These are phyloP conservation scores for Tachycineta bicolor DNA, from an alignment of 2,113 vertebrate genomes.

Conservation along the genomic window DNA sequence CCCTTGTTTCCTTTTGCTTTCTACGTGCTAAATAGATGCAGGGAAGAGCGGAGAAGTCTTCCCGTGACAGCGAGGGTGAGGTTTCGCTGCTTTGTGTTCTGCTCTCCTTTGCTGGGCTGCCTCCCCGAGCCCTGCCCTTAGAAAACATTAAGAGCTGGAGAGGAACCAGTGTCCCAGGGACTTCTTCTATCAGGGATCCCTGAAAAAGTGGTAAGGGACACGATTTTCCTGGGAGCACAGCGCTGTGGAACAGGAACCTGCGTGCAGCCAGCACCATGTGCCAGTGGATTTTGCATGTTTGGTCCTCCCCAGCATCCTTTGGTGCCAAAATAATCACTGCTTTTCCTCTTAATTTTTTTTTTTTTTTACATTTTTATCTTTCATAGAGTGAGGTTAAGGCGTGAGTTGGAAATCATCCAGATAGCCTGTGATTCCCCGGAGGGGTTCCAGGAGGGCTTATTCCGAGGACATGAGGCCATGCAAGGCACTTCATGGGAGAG, in stretches of 20 bases:
- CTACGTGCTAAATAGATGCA: slow-evolving; percentile 58
- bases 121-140: not conserved
- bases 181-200: not conserved
- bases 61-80: not conserved
- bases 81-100: rapidly evolving
- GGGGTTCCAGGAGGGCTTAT: not conserved
- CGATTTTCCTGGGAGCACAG: rapidly evolving
- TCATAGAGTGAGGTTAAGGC: not conserved
- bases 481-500: not conserved
- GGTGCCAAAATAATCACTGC: not conserved
- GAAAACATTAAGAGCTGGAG: not conserved
- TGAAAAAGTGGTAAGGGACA: rapidly evolving
- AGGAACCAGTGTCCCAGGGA: not conserved
- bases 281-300: not conserved
- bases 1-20: slow-evolving; percentile 37
- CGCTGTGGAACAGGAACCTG: not conserved
- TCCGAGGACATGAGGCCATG: not conserved
- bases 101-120: not conserved
- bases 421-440: not conserved
- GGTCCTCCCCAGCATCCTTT: not conserved
- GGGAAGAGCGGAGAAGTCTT: not conserved
- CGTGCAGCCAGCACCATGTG: rapidly evolving
- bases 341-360: not conserved
- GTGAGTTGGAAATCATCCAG: not conserved
- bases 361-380: not conserved